Percentiles rank a stretch among this genome's conserved stretches.
phyloP scores from a whole-genome alignment of 2,888 invertebrate species.

The Tanytarsus gracilentus region DNA sequence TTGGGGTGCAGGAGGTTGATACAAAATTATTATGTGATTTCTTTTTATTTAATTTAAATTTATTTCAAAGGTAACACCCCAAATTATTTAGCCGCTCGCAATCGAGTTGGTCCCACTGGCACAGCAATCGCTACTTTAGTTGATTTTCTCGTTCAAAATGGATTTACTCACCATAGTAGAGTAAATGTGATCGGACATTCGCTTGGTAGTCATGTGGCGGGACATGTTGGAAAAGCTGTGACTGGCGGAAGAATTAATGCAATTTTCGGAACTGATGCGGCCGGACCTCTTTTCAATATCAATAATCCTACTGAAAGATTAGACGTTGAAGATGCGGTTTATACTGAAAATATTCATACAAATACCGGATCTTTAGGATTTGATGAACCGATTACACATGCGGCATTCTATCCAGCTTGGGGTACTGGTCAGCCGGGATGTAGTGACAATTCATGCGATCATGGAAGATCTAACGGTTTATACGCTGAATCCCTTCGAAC shows the following conservation, averaged over 20 bases:
- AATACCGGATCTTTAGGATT: constrained; percentile 38
- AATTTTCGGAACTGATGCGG: constrained; percentile 42
- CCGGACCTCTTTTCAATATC: constrained; percentile 34
- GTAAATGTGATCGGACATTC: constrained; percentile 44
- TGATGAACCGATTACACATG: constrained; percentile 39
- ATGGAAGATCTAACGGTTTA: constrained; percentile 41
- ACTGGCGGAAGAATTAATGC: constrained; percentile 47
- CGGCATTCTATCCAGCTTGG: constrained; percentile 42
- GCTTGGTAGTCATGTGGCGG: constrained; percentile 50
- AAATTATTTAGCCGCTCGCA: constrained; percentile 50
- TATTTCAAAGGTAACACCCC: neutral
- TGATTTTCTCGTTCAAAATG: constrained; percentile 8
- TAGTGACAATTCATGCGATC: constrained; percentile 43
- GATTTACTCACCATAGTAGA: neutral
- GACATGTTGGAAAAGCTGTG: constrained; percentile 49
- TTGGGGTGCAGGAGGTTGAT: constrained; percentile 52
- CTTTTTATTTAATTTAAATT: neutral
- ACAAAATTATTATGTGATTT: too few species aligned
- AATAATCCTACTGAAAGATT: constrained; percentile 34
- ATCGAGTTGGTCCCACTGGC: constrained; percentile 36
- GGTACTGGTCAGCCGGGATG: constrained; percentile 47
- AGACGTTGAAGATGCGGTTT: constrained; percentile 36
- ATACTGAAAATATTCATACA: constrained; percentile 40
- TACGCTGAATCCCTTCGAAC: constrained; percentile 44
- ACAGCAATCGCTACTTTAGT: constrained; percentile 34